A percentile compares a stretch with the other conserved stretches of the same genome.
phyloP scores from a whole-genome alignment of 2,113 vertebrate genomes.

The Spermophilus dauricus region DNA sequence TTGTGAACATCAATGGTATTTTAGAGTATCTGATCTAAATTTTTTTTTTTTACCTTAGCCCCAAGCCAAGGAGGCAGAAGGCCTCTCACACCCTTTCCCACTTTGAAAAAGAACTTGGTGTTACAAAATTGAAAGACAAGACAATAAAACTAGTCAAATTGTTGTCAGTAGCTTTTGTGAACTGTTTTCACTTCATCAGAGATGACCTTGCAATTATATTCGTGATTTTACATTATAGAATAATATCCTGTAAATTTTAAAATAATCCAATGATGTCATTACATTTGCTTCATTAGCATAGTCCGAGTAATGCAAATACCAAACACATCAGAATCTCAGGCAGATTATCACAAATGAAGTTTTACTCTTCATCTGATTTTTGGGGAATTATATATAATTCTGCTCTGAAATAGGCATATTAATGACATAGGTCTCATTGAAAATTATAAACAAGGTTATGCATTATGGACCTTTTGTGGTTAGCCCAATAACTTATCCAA shows the following conservation, averaged over 20 bases:
- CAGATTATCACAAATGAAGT: background rate
- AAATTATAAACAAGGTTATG: constrained; percentile 4
- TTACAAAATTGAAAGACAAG: constrained; percentile 31
- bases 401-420: background rate
- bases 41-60: background rate
- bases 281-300: constrained; percentile 6
- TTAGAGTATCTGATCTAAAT: background rate
- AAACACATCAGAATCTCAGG: background rate
- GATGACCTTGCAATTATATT: background rate
- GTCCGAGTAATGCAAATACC: background rate
- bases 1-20: background rate
- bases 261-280: constrained; percentile 22
- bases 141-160: constrained; percentile 1
- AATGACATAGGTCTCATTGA: background rate
- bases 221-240: constrained; percentile 44
- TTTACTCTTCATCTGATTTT: background rate
- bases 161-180: background rate
- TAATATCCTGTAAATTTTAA: background rate
- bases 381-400: background rate
- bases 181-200: background rate
- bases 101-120: background rate
- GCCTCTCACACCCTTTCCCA: background rate
- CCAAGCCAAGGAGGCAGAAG: background rate
- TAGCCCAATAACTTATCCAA: background rate
- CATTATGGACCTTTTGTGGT: background rate